Evolutionary conservation across 2,113 vertebrate species (phyloP), one percentile per base, ranked within the genome.

Genomic region (Todiramphus saurophagus): DNA sequence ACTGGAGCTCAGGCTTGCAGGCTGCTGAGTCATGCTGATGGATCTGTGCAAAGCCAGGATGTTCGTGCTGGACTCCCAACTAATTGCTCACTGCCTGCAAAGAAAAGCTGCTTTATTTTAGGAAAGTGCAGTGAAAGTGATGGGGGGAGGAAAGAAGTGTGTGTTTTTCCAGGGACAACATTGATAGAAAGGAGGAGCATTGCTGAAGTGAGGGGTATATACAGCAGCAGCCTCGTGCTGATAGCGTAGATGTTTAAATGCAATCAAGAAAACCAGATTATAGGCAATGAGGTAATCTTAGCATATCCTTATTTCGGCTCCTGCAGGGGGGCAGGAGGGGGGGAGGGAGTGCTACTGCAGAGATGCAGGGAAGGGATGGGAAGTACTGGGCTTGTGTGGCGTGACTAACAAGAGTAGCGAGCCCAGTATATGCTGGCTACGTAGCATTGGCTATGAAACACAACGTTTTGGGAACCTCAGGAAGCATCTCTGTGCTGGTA

Each of bases 21-120:
- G 44, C 70, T 95, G 91, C 94, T 96, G 93, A 96, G 85, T 91
- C 91, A 94, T 37, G 69, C 28, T 70, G 87, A 87, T 1, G 8
- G 69, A 80, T 74, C 68, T 82, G n/a, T 63, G 59, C 66, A 89
- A 84, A 79, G 53, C 25, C 66, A 79, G 23, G 33, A 8, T 8
- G n/a, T 79, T 50, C 41, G 27, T 59, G 58, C 41, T 59, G 53
- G 55, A 31, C 46, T 88, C 50, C 50, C 67, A 68, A 56, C 30
- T 75, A 75, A 86, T 63, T 78, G 39, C 66, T 92, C 51, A 56
- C 31, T 60, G 58, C 35, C 16, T 79, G 37, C 80, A 84, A 92
- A 58, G 37, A 63, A 25, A 89, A 56, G 46, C 27, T 75, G 51
- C 66, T 91, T 92, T 82, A 41, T 69, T 48, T 95, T 66, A 79